phyloP scores from a whole-genome alignment of 2,797 vertebrate species.

The Podarcis lilfordi region DNA sequence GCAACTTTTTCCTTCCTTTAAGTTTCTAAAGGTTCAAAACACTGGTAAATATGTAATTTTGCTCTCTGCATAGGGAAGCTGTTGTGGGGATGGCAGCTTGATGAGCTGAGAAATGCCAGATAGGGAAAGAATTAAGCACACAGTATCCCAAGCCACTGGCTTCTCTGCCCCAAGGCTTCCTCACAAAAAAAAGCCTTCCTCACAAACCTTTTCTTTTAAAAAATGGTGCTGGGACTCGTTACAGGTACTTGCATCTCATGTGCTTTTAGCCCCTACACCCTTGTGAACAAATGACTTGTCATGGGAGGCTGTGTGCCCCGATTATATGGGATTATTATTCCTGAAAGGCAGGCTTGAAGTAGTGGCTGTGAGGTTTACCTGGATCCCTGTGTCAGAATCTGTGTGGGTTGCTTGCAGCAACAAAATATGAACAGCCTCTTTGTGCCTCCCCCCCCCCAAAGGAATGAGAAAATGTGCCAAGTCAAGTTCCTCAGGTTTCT shows the following conservation, averaged over 20 bases:
- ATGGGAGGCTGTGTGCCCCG: background rate
- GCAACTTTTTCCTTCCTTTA: background rate
- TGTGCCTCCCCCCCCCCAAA: background rate
- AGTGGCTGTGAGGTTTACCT: background rate
- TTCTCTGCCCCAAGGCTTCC: background rate
- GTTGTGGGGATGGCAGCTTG: background rate
- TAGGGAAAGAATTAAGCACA: background rate
- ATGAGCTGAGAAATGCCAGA: background rate
- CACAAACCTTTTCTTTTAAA: background rate
- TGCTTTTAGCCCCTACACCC: background rate
- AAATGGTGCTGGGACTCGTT: background rate
- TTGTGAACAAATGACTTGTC: background rate
- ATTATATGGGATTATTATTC: background rate
- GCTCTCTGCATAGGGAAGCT: background rate
- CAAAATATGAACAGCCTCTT: constrained; percentile 6
- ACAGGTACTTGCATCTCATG: background rate
- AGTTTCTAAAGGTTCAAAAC: background rate
- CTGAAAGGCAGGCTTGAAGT: background rate
- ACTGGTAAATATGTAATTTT: background rate
- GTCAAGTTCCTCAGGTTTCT: background rate
- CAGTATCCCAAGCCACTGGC: background rate
- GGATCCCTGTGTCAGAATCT: background rate
- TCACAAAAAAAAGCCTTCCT: background rate
- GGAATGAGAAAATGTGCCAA: background rate
- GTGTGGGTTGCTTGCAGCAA: background rate